Evolutionary conservation across 1,140 invertebrate species (phyloP).

Genomic region (Drosophila biarmipes): DNA sequence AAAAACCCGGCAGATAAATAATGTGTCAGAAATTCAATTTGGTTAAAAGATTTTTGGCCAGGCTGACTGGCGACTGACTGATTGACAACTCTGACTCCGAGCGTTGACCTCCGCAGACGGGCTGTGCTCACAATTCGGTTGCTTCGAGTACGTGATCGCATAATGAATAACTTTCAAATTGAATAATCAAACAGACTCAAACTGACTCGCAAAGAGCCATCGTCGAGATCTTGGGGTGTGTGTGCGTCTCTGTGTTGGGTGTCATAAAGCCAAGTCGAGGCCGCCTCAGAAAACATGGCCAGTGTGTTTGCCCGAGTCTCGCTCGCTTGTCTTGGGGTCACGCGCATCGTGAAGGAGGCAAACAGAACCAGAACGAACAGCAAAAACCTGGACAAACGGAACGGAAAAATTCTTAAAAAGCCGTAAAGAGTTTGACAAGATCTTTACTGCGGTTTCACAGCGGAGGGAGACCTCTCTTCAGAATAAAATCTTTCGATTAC

Average conservation of each 20-base stretch:
- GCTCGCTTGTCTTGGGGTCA: conserved; percentile 57
- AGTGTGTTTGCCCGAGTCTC: conserved; percentile 44
- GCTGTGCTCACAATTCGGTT: conserved; percentile 26
- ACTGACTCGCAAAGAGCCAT: conserved; percentile 54
- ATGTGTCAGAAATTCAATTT: conserved; percentile 80
- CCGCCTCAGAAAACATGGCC: conserved; percentile 66
- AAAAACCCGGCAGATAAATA: conserved; percentile 33
- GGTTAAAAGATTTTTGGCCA: conserved; percentile 58
- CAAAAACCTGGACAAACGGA: conserved; percentile 8
- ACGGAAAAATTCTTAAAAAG: conserved; percentile 38
- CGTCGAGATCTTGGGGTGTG: conserved; percentile 32
- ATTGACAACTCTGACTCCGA: conserved; percentile 75
- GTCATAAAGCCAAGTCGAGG: conserved; percentile 76
- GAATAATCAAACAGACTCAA: conserved; percentile 79
- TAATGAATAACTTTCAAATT: conserved; percentile 83
- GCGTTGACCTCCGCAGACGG: conserved; percentile 60
- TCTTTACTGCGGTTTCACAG: conserved; percentile 12
- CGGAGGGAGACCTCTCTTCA: neutral
- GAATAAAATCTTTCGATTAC: neutral
- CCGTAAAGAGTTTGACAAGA: conserved; percentile 17
- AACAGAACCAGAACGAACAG: conserved; percentile 42
- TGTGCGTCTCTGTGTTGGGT: conserved; percentile 42
- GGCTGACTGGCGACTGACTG: conserved; percentile 25
- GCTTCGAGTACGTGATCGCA: conserved; percentile 77
- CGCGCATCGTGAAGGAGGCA: conserved; percentile 60